Evolutionary conservation across 2,113 vertebrate species (phyloP), one percentile per base, ranked within the genome.

Genomic region (Xiphias gladius): DNA sequence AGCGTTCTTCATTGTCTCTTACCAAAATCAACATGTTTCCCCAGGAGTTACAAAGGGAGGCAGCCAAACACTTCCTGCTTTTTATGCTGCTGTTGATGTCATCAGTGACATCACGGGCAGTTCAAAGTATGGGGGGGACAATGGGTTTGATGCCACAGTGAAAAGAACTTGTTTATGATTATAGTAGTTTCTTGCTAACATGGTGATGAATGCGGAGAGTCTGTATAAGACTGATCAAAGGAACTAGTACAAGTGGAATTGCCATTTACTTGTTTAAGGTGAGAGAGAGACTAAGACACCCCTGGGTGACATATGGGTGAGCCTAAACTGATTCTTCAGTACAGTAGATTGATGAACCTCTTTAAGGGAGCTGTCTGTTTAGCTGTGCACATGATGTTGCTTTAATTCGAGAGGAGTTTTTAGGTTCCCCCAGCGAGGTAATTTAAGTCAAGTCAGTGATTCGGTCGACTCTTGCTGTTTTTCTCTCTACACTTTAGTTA

Each of bases 41-140:
- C 13, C 64, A 46, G 64, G 39, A 26, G 43, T n/a, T 22, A 7
- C 3, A 68, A 26, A 13, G 11, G 46, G 4, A 11, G 9, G 46
- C 66, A 35, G 14, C 46, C 66, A 52, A 52, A 69, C 66, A 69
- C 28, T 69, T 69, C 66, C 46, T 69, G 66, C 10, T 66, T 46
- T 65, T 43, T 43, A 41, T 17, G 39, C 24, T 50, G 43, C 26
- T 48, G 24, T 4, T 52, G 28, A 52, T 52, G 43, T 50, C 43
- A 50, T 68, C 10, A 0, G 11, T 68, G 43, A 50, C 46, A 8
- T 67, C 64, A 67, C 2, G 1, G 41, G 41, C 16, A 17, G 5
- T 19, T 46, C 41, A 24, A 67, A 67, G 41, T 67, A 20, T 17
- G 16, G 41, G 24, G n/a, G 2, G 64, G n/a, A 46, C 46, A 11